Percentiles rank a stretch among this genome's conserved stretches.
These are phyloP conservation scores for Caenorhabditis auriculariae DNA, from an alignment of 2,888 invertebrate species.

Conservation along the genomic window DNA sequence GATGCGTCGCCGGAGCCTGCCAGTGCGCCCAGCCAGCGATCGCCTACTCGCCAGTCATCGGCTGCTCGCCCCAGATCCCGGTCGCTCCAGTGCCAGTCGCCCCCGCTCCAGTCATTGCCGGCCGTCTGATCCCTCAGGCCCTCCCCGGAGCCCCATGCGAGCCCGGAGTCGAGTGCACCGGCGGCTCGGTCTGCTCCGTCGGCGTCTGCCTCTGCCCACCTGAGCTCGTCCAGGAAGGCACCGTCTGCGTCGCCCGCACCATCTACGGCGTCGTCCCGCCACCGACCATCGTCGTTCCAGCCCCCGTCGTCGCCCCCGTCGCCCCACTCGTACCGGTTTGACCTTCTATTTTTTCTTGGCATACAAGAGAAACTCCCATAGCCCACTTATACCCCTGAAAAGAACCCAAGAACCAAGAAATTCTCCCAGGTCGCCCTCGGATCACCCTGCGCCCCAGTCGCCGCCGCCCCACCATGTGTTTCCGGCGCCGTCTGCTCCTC, in stretches of 20 bases:
- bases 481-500: constrained; percentile 49
- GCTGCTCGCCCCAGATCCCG: constrained; percentile 30
- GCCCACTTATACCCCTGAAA: not conserved
- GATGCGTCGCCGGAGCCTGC: constrained; percentile 52
- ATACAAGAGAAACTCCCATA: not conserved
- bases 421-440: constrained; percentile 31
- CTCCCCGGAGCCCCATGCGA: constrained; percentile 57
- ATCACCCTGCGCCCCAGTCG: constrained; percentile 39
- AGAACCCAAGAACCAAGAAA: not conserved
- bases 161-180: constrained; percentile 63
- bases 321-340: constrained; percentile 27
- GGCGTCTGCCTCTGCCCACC: constrained; percentile 63
- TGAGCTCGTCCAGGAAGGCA: constrained; percentile 62
- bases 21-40: constrained; percentile 49
- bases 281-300: constrained; percentile 31
- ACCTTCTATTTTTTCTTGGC: not conserved
- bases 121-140: constrained; percentile 59
- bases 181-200: constrained; percentile 61
- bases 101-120: constrained; percentile 55
- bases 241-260: constrained; percentile 61
- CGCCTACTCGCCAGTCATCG: constrained; percentile 40
- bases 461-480: constrained; percentile 40
- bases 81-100: constrained; percentile 30
- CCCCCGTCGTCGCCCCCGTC: constrained; percentile 32
- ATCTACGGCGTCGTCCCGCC: constrained; percentile 59